Conservation (phyloP, 2,113 vertebrate genomes). For the Numenius arquata region DNA sequence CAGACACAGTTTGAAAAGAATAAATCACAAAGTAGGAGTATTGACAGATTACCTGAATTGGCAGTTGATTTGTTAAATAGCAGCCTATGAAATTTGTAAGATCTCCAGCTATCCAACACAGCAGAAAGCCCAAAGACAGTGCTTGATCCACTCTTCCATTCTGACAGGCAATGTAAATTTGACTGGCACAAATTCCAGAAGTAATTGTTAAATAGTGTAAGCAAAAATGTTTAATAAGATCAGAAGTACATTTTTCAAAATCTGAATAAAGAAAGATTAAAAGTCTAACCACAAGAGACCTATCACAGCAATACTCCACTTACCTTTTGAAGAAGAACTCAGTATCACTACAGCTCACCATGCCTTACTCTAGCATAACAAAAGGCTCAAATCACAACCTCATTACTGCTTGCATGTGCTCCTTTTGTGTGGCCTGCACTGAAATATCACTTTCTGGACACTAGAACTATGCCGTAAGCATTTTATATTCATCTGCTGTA, state of each 20-base stretch:
- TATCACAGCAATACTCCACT: not conserved
- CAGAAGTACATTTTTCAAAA: not conserved
- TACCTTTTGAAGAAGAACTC: not conserved
- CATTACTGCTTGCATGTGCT: not conserved
- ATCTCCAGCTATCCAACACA: slow-evolving; percentile 73
- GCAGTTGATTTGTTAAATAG: slow-evolving; percentile 73
- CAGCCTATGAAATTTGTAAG: slow-evolving; percentile 70
- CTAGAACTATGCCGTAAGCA: not conserved
- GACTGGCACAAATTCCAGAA: slow-evolving; percentile 34
- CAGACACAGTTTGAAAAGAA: not conserved
- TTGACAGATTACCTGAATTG: slow-evolving; percentile 66
- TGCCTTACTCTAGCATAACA: not conserved
- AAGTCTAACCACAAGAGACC: not conserved
- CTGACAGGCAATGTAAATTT: slow-evolving; percentile 67
- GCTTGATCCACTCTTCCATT: slow-evolving; percentile 72
- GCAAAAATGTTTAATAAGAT: not conserved
- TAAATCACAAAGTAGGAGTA: not conserved
- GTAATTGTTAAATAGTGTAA: not conserved
- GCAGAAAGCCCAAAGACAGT: slow-evolving; percentile 73
- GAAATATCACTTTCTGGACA: not conserved
- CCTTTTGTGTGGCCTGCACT: not conserved
- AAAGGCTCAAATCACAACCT: not conserved
- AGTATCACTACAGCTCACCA: not conserved
- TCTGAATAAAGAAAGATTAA: not conserved
- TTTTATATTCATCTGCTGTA: not conserved